Base-by-base conservation (phyloP, 1,140 invertebrate genomes). In the Lethocerus indicus region DNA sequence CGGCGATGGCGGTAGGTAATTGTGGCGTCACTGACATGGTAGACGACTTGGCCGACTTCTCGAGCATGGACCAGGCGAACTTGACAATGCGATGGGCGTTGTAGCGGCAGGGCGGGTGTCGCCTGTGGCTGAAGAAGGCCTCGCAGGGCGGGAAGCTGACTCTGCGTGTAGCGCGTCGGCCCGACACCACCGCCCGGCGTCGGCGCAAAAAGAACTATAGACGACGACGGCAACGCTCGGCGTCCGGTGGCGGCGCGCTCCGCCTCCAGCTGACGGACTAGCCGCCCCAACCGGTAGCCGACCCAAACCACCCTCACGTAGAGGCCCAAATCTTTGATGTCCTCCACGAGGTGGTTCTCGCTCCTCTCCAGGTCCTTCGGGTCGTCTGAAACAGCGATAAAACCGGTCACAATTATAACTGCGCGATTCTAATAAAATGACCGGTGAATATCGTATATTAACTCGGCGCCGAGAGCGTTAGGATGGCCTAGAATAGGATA, bases 41-140 rank as follows among this genome's bases (percentile, higher is more conserved):
- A 67, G 60, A 32, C 65, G n/a, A n/a, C n/a, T n/a, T 68, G 1
- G 72, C 75, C 2, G 62, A 59, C 2, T 59, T 58, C 49, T 76
- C 66, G 0, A 81, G 55, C 39, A 68, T 67, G 0, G 61, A 56
- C 73, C 79, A 83, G 13, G 72, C 72, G 24, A 81, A 58, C 61
- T 87, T 87, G 1, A 75, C 67, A 21, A 83, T 63, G 23, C 77
- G 69, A 36, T 73, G 72, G 13, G 75, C 63, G 47, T 80, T 78
- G 58, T 81, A 82, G 46, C 68, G 68, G 53, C 78, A 81, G 7
- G 66, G 64, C 2, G 63, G 51, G 1, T 49, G 52, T 1, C 54
- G 13, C 20, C 14, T 24, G 2, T 48, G 9, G 61, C 56, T 7
- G 54, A 60, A 54, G 3, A 60, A 58, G 4, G 65, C 58, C 18